phyloP scores from a whole-genome alignment of 2,113 vertebrate species.

The Cyanocitta stelleri region DNA sequence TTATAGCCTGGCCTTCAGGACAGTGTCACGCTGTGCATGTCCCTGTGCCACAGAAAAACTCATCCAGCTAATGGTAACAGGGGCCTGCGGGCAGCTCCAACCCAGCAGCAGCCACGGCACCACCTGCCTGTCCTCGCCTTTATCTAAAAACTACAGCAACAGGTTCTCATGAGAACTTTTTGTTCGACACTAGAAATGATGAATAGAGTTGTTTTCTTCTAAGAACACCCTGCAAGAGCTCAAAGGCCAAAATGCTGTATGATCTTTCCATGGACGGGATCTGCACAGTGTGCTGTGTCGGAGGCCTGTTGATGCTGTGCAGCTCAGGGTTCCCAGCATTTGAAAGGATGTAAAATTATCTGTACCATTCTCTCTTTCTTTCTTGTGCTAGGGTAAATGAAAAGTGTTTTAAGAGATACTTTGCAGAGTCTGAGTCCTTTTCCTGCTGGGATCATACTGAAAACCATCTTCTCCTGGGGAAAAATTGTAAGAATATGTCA shows the following conservation, averaged over 20 bases:
- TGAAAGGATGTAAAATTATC: background rate
- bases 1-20: background rate
- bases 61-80: background rate
- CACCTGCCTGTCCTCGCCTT: background rate
- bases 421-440: background rate
- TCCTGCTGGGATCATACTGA: background rate
- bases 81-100: fast-evolving
- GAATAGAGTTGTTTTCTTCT: background rate
- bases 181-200: background rate
- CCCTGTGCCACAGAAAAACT: background rate
- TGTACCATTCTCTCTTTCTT: background rate
- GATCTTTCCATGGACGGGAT: background rate
- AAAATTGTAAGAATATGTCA: background rate
- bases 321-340: background rate
- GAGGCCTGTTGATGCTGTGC: background rate
- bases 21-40: fast-evolving
- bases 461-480: background rate
- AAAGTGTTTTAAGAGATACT: background rate
- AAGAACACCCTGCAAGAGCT: background rate
- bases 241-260: background rate
- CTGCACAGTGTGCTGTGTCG: fast-evolving
- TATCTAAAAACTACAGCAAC: background rate
- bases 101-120: background rate
- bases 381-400: background rate
- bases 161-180: background rate